Conservation (phyloP, 1,140 invertebrate genomes). For the Bactericera cockerelli region DNA sequence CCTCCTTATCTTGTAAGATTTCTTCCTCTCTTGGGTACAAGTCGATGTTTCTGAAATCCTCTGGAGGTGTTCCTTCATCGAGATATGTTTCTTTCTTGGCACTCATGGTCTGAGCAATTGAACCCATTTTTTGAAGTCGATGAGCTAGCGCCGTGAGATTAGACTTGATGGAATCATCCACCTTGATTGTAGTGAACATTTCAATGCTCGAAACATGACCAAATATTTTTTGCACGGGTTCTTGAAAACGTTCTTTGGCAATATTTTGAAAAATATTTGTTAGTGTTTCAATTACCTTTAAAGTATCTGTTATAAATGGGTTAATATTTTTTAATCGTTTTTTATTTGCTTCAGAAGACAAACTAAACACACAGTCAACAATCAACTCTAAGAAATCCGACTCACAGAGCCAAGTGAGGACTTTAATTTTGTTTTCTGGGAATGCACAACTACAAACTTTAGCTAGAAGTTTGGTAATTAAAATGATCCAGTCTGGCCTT, state of each 20-base stretch:
- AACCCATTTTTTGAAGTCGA: conserved; percentile 9
- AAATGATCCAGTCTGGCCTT: neutral
- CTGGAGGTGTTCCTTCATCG: conserved; percentile 7
- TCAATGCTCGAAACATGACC: conserved; percentile 8
- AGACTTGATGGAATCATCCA: conserved; percentile 9
- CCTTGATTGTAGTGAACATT: conserved; percentile 12
- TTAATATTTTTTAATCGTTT: conserved; percentile 10
- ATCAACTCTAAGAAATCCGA: neutral
- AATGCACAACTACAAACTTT: neutral
- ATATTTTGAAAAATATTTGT: conserved; percentile 12
- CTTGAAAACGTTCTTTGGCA: conserved; percentile 12
- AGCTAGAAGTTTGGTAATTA: neutral
- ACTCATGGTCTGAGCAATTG: neutral
- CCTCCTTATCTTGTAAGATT: neutral
- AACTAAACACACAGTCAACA: neutral
- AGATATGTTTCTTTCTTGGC: conserved; percentile 11
- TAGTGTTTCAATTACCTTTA: conserved; percentile 11
- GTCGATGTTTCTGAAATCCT: conserved; percentile 17
- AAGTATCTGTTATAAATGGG: conserved; percentile 9
- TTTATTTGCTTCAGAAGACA: neutral
- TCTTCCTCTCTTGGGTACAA: conserved; percentile 15
- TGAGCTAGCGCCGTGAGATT: conserved; percentile 11
- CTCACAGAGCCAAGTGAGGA: neutral
- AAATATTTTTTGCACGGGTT: conserved; percentile 12
- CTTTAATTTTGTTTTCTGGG: neutral